Base-by-base conservation (phyloP, 2,113 vertebrate species). In the Rhea pennata region DNA sequence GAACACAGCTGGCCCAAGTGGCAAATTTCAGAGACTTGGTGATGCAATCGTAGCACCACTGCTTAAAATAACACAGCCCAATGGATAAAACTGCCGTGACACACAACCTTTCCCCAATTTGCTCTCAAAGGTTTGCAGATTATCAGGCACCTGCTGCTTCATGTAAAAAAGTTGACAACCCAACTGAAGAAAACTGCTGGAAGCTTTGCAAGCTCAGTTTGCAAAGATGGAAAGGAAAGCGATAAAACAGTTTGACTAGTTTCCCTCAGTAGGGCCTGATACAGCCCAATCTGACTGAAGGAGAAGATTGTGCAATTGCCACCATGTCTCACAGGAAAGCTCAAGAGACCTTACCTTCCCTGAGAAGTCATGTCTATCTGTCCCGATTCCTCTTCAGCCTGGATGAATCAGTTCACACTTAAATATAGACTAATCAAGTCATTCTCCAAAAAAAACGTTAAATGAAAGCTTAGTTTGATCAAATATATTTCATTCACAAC, bases 121-220 rank as follows among this genome's bases (percentile, higher is more conserved):
- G 40, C 46, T 76, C 26, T 89, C 87, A 42, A 91, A 89, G 56
- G 48, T 87, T 65, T 86, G 15, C 21, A 54, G 0, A 2, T 10
- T 90, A 87, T 82, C 96, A 96, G 82, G 72, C 14, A 94, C 71
- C 72, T 91, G 82, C 64, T 91, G 87, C 46, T 51, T 88, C 85
- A 66, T 1, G 16, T 54, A 44, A 80, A 88, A 93, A 90, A 73
- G 13, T 0, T 88, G 71, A 91, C 54, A 31, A 22, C 8, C 9
- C 71, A 90, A 29, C n/a, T 87, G 71, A 73, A 82, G 39, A 92
- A 87, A 95, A 94, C 16, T 79, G 75, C 64, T 80, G 50, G 64
- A 93, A 74, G 79, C 33, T 88, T 77, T 90, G 58, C 40, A 31
- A 64, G 54, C 76, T 36, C 71, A 83, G 50, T 53, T 76, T 62